Base-by-base conservation (phyloP, 30 jellyfish, hydroid and myxozoan genomes). In the Pelagia noctiluca region DNA sequence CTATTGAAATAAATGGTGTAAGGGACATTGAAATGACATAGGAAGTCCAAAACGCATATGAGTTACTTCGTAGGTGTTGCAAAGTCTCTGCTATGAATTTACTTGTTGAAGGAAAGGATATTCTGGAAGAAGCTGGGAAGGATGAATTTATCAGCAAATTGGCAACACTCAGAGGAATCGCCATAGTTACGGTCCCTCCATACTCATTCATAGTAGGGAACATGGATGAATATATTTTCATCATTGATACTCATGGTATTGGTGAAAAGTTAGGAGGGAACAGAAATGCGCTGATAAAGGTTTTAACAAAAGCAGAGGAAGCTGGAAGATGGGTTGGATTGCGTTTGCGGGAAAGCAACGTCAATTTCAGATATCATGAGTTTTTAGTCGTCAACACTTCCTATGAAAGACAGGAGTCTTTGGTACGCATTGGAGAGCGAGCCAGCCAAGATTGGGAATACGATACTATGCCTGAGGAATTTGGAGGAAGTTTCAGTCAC, bases 151-250 rank as follows among this genome's bases (percentile, higher is more conserved):
- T 42, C 12, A 4, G 12, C 7, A 42, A 16, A 42, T 42, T 42
- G 57, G 57, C 7, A 42, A 42, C 12, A 16, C 57, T 42, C 16
- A 42, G 16, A 7, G 57, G 57, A 4, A 16, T 42, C 12, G 57
- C 16, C 57, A 42, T 60, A 60, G 34, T 60, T n/a, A 60, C 72
- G 21, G 72, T 60, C 30, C 72, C 72, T 5, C 72, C 72, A 8
- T 60, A 60, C 72, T n/a, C 34, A 10, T 60, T 60, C 21, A n/a
- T 60, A 22, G 35, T 60, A 22, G 72, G 72, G 21, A 8, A 60
- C 12, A 12, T n/a, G 10, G 72, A 22, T n/a, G 22, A 26, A 10
- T n/a, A 22, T 24, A n/a, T 22, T 12, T 60, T 60, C 21, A 24
- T 26, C 21, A 10, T 60, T 5, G 72, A 60, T 24, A 60, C 72